Conservation (phyloP, 1,140 invertebrate species). For the Ceratosolen fusciceps region DNA sequence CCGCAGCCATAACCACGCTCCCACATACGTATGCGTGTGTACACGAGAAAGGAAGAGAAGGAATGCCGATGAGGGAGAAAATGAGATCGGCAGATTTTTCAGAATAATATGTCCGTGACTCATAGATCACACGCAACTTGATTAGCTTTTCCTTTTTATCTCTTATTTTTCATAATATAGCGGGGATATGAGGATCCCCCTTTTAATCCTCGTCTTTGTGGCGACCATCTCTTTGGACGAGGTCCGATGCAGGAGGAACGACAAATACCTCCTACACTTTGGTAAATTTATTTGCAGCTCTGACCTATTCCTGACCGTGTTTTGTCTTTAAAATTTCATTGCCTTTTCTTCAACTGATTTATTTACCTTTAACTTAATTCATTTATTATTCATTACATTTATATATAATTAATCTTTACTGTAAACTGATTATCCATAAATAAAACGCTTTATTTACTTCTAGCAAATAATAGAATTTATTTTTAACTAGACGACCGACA, state of each 20-base stretch:
- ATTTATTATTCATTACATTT: no score
- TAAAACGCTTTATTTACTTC: no score
- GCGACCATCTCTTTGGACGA: slow-evolving; percentile 37
- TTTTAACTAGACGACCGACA: no score
- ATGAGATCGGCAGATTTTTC: not conserved
- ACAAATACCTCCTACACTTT: slow-evolving; percentile 58
- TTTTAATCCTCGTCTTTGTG: slow-evolving; percentile 41
- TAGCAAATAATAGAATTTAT: no score
- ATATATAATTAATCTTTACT: no score
- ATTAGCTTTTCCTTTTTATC: slow-evolving; percentile 15
- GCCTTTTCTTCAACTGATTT: no score
- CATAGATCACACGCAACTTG: not conserved
- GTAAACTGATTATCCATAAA: no score
- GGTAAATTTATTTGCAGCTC: slow-evolving; percentile 54
- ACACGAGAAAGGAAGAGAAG: slow-evolving; percentile 18
- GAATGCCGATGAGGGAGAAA: not conserved
- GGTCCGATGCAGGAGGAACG: slow-evolving; percentile 57
- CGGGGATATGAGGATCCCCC: slow-evolving; percentile 5
- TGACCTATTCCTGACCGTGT: no score
- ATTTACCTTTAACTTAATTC: no score
- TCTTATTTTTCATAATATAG: not conserved
- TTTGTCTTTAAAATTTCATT: no score
- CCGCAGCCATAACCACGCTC: not conserved
- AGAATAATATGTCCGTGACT: not conserved
- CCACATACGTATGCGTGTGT: not conserved